These are phyloP conservation scores for Hymenochirus boettgeri DNA, from an alignment of 2,113 vertebrate genomes.

Conservation along the genomic window DNA sequence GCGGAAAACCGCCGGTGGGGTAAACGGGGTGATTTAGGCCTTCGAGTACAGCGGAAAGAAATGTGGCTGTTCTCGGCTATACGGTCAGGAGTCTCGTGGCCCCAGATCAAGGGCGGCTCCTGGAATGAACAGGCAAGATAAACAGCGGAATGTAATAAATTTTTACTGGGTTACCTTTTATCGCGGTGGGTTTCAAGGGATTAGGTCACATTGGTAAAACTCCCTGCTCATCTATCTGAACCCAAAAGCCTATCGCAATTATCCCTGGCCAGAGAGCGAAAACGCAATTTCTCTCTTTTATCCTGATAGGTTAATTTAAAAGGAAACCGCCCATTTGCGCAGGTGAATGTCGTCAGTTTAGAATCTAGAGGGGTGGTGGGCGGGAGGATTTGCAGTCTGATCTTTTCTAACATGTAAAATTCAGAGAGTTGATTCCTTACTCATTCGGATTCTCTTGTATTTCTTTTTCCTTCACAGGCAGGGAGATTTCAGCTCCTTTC, in stretches of 20 bases:
- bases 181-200: slow-evolving; percentile 61
- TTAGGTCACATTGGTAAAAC: slow-evolving; percentile 57
- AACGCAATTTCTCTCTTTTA: neutral
- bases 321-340: neutral
- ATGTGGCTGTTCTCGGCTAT: slow-evolving; percentile 94
- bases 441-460: slow-evolving; percentile 30
- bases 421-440: slow-evolving; percentile 3
- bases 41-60: slow-evolving; percentile 94
- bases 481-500: slow-evolving; percentile 80
- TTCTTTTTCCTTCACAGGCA: slow-evolving; percentile 64
- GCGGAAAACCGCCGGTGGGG: slow-evolving; percentile 76
- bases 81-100: slow-evolving; percentile 80
- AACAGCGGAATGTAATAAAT: slow-evolving; percentile 75
- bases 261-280: no score
- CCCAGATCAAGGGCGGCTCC: slow-evolving; percentile 73
- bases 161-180: slow-evolving; percentile 44
- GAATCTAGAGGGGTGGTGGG: neutral
- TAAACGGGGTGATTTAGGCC: slow-evolving; percentile 82
- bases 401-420: no score
- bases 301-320: slow-evolving; percentile 40
- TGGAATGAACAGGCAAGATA: slow-evolving; percentile 73
- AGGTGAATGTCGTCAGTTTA: neutral
- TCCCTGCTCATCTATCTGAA: slow-evolving; percentile 46
- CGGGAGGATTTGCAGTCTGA: neutral
- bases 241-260: neutral